Evolutionary conservation across 92 coral and sea anemone species (phyloP).

Genomic region (Muricea muricata): DNA sequence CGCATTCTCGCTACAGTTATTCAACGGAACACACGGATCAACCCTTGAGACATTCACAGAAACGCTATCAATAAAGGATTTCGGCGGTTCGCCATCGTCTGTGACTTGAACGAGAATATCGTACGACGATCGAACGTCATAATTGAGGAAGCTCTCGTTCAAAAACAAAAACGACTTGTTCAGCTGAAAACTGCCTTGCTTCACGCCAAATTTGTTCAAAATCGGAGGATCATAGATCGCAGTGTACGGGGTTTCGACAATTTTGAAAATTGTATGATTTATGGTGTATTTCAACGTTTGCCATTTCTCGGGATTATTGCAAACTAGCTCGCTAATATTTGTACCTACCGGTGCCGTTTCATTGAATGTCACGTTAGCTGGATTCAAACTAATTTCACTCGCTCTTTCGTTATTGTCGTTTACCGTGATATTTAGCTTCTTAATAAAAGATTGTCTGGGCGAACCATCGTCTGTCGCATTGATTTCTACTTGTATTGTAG

Average conservation of each 20-base stretch:
- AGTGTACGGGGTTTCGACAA: constrained; percentile 50
- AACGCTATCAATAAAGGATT: constrained; percentile 70
- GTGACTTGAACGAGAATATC: constrained; percentile 65
- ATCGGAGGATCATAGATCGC: constrained; percentile 36
- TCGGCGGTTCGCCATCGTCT: constrained; percentile 73
- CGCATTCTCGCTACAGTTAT: constrained; percentile 78
- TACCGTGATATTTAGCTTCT: constrained; percentile 65
- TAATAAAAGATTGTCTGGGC: constrained; percentile 60
- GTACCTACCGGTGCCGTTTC: constrained; percentile 72
- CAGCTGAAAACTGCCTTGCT: background rate
- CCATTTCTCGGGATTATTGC: constrained; percentile 75
- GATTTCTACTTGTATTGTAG: constrained; percentile 63
- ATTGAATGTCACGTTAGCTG: constrained; percentile 63
- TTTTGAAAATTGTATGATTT: constrained; percentile 57
- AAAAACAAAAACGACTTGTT: constrained; percentile 51
- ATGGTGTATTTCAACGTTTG: constrained; percentile 71
- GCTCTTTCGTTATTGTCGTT: constrained; percentile 84
- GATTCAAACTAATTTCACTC: constrained; percentile 50
- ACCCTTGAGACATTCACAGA: constrained; percentile 69
- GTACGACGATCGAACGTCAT: constrained; percentile 54
- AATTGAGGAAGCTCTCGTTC: constrained; percentile 63
- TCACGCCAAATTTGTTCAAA: constrained; percentile 13
- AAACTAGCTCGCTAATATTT: constrained; percentile 75
- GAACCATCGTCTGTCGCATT: constrained; percentile 78
- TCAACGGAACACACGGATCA: constrained; percentile 76